Conservation (phyloP, 2,113 vertebrate species). For the Papio anubis region DNA sequence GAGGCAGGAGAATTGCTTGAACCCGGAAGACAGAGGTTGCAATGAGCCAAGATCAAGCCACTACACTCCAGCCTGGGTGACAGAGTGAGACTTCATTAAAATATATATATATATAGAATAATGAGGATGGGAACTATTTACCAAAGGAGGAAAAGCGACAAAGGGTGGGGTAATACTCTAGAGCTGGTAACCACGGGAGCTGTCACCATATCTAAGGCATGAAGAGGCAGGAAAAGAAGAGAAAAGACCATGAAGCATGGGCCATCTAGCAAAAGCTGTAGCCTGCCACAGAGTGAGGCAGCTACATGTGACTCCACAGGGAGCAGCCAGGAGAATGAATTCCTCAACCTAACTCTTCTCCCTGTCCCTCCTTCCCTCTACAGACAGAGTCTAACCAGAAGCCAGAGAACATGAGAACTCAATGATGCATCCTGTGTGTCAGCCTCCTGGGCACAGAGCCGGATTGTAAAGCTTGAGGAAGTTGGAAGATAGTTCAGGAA, state of each 20-base stretch:
- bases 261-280: not conserved
- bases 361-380: not conserved
- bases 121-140: not conserved
- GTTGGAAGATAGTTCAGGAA: not conserved
- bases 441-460: not conserved
- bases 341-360: not conserved
- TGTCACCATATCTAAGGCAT: not conserved
- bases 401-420: not conserved
- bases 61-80: too few relatives aligned
- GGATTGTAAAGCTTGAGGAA: not conserved
- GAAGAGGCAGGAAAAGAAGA: not conserved
- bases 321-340: not conserved
- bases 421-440: not conserved
- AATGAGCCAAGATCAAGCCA: too few relatives aligned
- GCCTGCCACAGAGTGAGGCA: not conserved
- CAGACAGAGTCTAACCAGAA: not conserved
- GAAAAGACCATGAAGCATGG: not conserved
- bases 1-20: too few relatives aligned
- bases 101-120: not conserved
- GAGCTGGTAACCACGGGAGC: not conserved
- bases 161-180: rapidly evolving
- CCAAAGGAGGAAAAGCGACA: not conserved
- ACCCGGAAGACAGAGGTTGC: too few relatives aligned
- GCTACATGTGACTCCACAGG: not conserved
- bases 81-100: too few relatives aligned